Percentiles rank a stretch among this genome's conserved stretches.
phyloP scores from a whole-genome alignment of 2,113 vertebrate species.

The Chaetodon trifascialis region DNA sequence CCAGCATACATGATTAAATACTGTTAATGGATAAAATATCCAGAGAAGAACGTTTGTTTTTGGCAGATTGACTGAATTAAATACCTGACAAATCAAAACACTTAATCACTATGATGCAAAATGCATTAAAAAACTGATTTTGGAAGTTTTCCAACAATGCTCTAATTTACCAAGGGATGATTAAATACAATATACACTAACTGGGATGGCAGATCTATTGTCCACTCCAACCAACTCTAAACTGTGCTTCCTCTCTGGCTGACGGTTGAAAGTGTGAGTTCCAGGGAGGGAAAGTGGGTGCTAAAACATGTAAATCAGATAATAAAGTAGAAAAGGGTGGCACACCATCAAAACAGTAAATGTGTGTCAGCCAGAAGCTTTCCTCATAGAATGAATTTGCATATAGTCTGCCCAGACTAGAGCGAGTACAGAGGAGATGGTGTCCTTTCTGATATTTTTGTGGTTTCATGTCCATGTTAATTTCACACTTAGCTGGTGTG shows the following conservation, averaged over 20 bases:
- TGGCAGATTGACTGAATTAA: not conserved
- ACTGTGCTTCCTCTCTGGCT: not conserved
- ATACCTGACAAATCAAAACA: not conserved
- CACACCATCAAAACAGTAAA: not conserved
- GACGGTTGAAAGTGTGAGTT: not conserved
- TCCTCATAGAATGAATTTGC: not conserved
- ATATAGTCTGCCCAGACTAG: not conserved
- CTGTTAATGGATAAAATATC: not conserved
- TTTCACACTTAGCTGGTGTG: not conserved
- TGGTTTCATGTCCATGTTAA: constrained; percentile 3
- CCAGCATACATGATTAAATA: not conserved
- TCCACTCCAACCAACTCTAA: not conserved
- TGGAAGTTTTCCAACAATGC: not conserved
- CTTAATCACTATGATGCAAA: not conserved
- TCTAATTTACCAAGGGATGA: not conserved
- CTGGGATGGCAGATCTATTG: not conserved
- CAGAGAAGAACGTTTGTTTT: not conserved
- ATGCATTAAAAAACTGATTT: not conserved
- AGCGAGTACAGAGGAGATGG: not conserved
- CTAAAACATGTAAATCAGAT: not conserved
- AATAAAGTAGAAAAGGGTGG: not conserved
- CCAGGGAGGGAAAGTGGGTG: not conserved
- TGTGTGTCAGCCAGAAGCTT: not conserved
- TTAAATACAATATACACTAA: not conserved
- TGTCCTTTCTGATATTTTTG: not conserved